Conservation (phyloP, 2,888 invertebrate species). For the Blastobasis adustella region DNA sequence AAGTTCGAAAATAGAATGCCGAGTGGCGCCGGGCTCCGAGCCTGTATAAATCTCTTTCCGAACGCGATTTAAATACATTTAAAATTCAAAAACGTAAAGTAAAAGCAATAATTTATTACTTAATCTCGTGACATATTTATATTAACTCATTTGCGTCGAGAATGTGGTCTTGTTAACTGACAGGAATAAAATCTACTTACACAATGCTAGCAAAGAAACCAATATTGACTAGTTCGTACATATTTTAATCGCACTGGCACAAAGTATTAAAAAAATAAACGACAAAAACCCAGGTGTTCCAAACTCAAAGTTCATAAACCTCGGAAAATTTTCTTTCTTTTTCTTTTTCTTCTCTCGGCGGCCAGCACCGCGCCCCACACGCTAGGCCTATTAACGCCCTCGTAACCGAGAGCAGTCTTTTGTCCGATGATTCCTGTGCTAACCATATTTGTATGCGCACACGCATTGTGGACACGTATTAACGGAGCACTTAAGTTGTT, state of each 20-base stretch:
- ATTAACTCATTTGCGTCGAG: no score
- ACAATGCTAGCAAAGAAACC: no score
- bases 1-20: slow-evolving; percentile 1
- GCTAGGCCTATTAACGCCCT: slow-evolving; percentile 46
- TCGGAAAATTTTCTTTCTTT: no score
- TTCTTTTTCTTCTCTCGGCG: slow-evolving; percentile 8
- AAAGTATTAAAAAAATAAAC: not conserved
- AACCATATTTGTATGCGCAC: slow-evolving; percentile 39
- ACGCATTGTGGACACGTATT: slow-evolving; percentile 40
- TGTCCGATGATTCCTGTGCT: slow-evolving; percentile 43
- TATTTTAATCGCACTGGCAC: not conserved
- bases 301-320: no score
- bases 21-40: not conserved
- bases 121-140: not conserved
- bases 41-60: not conserved
- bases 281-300: not conserved
- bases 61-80: slow-evolving; percentile 8
- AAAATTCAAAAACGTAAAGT: not conserved
- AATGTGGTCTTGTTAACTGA: no score
- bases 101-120: slow-evolving; percentile 2
- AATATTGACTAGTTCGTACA: not conserved
- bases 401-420: slow-evolving; percentile 41
- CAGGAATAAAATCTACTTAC: no score
- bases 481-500: slow-evolving; percentile 61
- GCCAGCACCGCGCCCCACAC: slow-evolving; percentile 31